Evolutionary conservation across 2,888 invertebrate genomes (phyloP).

Genomic region (Ormyrus labotus): DNA sequence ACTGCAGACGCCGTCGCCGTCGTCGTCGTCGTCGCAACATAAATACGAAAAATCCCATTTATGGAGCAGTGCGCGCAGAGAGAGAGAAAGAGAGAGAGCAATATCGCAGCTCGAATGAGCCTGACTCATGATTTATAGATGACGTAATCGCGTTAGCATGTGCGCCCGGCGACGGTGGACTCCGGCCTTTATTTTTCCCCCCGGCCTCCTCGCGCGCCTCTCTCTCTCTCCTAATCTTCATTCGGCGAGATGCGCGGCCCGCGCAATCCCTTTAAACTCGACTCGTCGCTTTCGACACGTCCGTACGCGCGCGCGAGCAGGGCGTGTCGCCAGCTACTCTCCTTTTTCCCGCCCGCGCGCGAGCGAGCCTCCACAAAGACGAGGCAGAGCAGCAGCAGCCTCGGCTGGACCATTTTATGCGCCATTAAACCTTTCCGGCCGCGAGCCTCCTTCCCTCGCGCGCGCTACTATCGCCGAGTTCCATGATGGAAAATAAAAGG

Average conservation of each 20-base stretch:
- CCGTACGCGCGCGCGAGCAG: neutral
- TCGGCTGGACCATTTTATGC: conserved; percentile 52
- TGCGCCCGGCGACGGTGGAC: neutral
- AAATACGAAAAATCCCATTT: conserved; percentile 45
- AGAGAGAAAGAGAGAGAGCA: conserved; percentile 15
- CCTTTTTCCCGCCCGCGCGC: neutral
- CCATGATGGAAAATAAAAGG: conserved; percentile 45
- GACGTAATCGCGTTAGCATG: conserved; percentile 48
- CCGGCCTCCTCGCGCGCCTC: neutral
- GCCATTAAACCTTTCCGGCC: conserved; percentile 48
- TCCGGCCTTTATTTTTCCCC: conserved; percentile 31
- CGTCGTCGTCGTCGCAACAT: neutral
- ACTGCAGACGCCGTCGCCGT: too few species aligned
- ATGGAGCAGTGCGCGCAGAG: conserved; percentile 5
- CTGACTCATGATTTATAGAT: conserved; percentile 55
- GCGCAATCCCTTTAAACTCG: conserved; percentile 15
- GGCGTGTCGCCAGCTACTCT: neutral
- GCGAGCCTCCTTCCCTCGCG: conserved; percentile 31
- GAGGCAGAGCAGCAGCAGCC: neutral
- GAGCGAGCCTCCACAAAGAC: neutral
- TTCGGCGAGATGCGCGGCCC: neutral
- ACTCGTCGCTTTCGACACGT: neutral
- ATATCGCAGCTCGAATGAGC: conserved; percentile 9
- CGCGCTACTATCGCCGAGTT: neutral
- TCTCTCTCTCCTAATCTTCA: conserved; percentile 37